Conservation (phyloP, 1,140 invertebrate species). For the Asbolus verrucosus region DNA sequence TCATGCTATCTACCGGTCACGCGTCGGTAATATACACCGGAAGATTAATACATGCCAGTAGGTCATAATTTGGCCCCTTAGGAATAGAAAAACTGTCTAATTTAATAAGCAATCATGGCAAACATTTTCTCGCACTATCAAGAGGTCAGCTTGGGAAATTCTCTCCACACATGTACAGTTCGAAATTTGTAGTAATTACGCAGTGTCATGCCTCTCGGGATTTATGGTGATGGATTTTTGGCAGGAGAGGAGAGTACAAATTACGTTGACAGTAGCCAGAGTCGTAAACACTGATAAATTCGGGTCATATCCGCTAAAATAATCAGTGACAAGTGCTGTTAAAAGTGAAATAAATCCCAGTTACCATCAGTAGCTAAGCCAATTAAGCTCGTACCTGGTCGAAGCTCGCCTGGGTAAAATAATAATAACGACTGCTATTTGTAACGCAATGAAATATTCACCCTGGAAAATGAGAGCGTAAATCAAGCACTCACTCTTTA, state of each 20-base stretch:
- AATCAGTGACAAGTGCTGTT: constrained; percentile 57
- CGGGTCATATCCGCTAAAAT: constrained; percentile 51
- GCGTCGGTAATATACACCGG: constrained; percentile 28
- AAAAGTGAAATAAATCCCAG: constrained; percentile 58
- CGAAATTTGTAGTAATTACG: constrained; percentile 38
- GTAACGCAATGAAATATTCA: constrained; percentile 60
- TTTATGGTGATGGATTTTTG: constrained; percentile 40
- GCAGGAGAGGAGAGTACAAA: constrained; percentile 40
- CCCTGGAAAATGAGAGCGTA: constrained; percentile 52
- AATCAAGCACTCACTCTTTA: constrained; percentile 53
- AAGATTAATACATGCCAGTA: constrained; percentile 30
- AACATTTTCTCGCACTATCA: constrained; percentile 1
- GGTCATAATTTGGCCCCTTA: constrained; percentile 29
- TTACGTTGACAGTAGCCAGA: constrained; percentile 42
- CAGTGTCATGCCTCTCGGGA: constrained; percentile 19
- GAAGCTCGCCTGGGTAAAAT: constrained; percentile 52
- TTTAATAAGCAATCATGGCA: constrained; percentile 22
- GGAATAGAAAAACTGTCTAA: constrained; percentile 34
- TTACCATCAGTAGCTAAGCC: constrained; percentile 57
- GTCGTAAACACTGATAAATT: constrained; percentile 52
- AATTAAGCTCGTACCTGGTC: constrained; percentile 55
- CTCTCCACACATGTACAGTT: constrained; percentile 13
- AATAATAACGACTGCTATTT: constrained; percentile 60
- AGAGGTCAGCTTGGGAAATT: constrained; percentile 16
- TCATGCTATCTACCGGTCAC: constrained; percentile 27